These are phyloP conservation scores for Brachylomia viminalis DNA, from an alignment of 2,888 invertebrate genomes.

Conservation along the genomic window DNA sequence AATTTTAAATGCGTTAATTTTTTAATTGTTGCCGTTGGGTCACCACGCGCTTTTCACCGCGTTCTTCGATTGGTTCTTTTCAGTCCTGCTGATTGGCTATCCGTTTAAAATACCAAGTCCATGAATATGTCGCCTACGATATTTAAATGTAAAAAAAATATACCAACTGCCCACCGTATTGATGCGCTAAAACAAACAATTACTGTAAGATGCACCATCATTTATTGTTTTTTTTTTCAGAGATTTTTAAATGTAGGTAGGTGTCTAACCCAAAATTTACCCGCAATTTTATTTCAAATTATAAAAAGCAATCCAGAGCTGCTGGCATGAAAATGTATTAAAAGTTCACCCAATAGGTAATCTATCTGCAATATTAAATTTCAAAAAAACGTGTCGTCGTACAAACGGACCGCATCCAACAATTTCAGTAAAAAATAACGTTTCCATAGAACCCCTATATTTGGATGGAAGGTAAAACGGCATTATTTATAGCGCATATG, in stretches of 20 bases:
- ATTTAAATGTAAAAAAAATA: not conserved
- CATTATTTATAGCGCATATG: conserved; percentile 84
- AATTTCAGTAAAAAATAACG: conserved; percentile 59
- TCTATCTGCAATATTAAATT: conserved; percentile 5
- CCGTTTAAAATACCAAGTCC: not conserved
- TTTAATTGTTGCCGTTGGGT: not conserved
- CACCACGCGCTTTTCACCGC: not conserved
- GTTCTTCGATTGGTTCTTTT: not conserved
- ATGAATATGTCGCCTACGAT: not conserved
- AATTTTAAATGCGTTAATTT: conserved; percentile 1
- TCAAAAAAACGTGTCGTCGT: conserved; percentile 6
- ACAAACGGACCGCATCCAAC: conserved; percentile 64
- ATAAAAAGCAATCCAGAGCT: not conserved
- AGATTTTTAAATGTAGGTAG: not conserved
- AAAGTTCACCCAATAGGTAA: conserved; percentile 10
- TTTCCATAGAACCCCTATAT: conserved; percentile 68
- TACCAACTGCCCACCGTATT: not conserved
- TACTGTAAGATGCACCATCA: not conserved
- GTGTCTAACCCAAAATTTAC: not conserved
- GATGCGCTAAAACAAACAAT: not conserved
- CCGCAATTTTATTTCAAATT: not conserved
- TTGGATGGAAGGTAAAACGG: conserved; percentile 77
- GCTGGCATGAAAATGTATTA: not conserved
- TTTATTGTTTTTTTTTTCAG: not conserved
- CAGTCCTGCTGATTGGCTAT: not conserved